Evolutionary conservation across 1,140 invertebrate genomes (phyloP).

Genomic region (Orius insidiosus): DNA sequence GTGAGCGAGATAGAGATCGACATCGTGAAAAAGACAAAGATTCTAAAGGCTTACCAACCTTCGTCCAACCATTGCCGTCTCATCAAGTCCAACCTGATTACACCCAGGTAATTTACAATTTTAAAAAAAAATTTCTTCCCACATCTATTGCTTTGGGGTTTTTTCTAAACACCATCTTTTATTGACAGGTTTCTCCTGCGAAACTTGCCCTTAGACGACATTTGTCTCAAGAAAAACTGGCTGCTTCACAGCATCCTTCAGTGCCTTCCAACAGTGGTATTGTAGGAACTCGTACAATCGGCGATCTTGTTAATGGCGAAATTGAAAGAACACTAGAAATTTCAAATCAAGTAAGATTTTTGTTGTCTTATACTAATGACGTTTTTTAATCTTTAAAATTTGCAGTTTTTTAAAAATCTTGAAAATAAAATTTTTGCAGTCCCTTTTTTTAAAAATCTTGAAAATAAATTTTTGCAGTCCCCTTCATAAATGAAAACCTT

Average conservation of each 20-base stretch:
- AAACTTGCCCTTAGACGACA: conserved; percentile 64
- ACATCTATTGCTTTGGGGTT: not conserved
- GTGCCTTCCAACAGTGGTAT: conserved; percentile 5
- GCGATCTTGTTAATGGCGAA: conserved; percentile 72
- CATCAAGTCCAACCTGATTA: conserved; percentile 17
- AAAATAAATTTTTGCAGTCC: not conserved
- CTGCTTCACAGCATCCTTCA: conserved; percentile 16
- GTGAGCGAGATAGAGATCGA: too few species aligned
- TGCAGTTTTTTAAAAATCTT: too few species aligned
- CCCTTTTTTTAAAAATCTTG: too few species aligned
- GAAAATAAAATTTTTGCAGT: too few species aligned
- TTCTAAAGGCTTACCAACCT: too few species aligned
- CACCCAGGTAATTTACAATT: conserved; percentile 11
- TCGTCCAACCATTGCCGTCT: conserved; percentile 6
- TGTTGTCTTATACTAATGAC: too few species aligned
- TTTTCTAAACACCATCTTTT: not conserved
- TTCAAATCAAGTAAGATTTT: conserved; percentile 53
- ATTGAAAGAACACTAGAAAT: conserved; percentile 75
- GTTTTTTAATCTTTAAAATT: not conserved
- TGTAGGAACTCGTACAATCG: conserved; percentile 44
- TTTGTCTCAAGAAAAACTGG: conserved; percentile 48
- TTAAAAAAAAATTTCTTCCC: not conserved
- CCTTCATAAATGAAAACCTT: too few species aligned
- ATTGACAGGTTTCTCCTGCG: conserved; percentile 55
- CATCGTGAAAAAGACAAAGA: too few species aligned